These are phyloP conservation scores for Lathronympha strigana DNA, from an alignment of 2,888 invertebrate species.

Conservation along the genomic window DNA sequence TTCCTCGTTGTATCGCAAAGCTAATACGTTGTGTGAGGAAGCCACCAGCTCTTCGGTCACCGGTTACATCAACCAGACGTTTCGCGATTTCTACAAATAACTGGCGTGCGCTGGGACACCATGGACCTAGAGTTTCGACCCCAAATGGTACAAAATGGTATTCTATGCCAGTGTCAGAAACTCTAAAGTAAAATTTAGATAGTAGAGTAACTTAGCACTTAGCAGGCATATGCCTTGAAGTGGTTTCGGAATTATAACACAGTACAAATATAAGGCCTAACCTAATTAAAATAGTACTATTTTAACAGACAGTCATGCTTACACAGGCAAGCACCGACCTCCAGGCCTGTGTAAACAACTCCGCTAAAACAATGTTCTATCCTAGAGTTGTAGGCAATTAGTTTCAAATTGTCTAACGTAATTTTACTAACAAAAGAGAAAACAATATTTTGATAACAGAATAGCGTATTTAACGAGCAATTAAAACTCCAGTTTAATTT, in stretches of 20 bases:
- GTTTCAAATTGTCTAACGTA: background rate
- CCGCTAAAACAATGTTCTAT: background rate
- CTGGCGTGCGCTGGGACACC: too few relatives aligned
- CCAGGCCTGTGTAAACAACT: background rate
- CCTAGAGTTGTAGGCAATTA: background rate
- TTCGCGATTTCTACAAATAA: too few relatives aligned
- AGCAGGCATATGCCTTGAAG: too few relatives aligned
- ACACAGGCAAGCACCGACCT: background rate
- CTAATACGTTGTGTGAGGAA: too few relatives aligned
- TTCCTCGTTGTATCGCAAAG: too few relatives aligned
- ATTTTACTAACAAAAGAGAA: background rate
- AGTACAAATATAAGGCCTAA: background rate
- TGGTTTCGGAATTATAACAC: background rate
- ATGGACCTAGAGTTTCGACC: too few relatives aligned
- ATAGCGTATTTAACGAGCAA: background rate
- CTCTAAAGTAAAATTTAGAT: too few relatives aligned
- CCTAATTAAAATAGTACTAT: slow-evolving; percentile 5
- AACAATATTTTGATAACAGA: background rate
- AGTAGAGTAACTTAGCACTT: background rate
- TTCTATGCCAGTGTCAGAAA: too few relatives aligned
- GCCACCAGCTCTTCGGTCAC: too few relatives aligned
- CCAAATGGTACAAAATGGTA: too few relatives aligned
- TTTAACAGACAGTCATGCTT: slow-evolving; percentile 4
- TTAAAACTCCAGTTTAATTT: too few relatives aligned
- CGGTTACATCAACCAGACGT: too few relatives aligned